Conservation (phyloP, 2,797 vertebrate species). For the Urocyon cinereoargenteus region DNA sequence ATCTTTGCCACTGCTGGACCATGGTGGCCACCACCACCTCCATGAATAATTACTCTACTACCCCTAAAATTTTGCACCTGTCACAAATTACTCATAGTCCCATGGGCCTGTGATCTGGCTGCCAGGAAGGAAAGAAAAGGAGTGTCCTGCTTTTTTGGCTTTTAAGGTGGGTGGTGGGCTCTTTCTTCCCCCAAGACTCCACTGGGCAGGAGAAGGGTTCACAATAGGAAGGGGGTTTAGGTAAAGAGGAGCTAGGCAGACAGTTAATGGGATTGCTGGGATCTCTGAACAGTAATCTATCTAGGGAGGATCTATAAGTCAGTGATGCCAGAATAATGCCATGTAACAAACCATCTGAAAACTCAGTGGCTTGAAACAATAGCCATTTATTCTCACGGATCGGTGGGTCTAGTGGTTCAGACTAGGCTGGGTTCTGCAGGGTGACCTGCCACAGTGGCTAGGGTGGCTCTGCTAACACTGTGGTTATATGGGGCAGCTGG, state of each 20-base stretch:
- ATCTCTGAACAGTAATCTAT: not conserved
- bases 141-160: not conserved
- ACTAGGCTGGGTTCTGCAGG: no score
- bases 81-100: not conserved
- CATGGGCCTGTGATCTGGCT: not conserved
- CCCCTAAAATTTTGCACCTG: not conserved
- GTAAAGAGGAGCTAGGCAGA: not conserved
- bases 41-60: no score
- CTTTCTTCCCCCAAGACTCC: not conserved
- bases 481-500: not conserved
- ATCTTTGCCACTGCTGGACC: not conserved
- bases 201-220: not conserved
- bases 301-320: not conserved
- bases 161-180: not conserved
- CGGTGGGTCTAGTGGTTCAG: not conserved
- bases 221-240: not conserved
- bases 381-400: not conserved
- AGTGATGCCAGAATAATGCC: not conserved
- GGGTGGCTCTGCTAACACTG: rapidly evolving
- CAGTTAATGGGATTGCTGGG: not conserved
- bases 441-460: not conserved
- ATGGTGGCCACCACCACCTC: not conserved
- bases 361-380: not conserved
- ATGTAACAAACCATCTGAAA: not conserved
- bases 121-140: not conserved